Base-by-base conservation (phyloP, 92 coral and sea anemone genomes). In the Anthopleura xanthogrammica region DNA sequence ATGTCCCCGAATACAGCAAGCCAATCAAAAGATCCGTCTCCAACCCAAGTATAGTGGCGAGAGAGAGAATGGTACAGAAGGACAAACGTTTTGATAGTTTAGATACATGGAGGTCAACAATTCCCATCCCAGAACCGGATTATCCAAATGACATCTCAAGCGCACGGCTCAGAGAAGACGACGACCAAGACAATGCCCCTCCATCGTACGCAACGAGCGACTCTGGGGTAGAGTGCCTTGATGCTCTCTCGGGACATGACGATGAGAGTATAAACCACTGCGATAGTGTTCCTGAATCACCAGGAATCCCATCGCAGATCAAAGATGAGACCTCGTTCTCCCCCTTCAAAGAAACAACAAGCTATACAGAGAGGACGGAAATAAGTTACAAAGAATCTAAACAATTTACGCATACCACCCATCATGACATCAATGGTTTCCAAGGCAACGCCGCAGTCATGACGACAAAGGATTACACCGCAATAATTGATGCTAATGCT, bases 111-210 rank as follows among this genome's bases (percentile, higher is more conserved):
- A 84, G 57, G 41, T 10, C 48, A 43, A 41, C 83, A 1, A 40
- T 85, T 22, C 77, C 77, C 14, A 42, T 90, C 77, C 93, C 93
- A 39, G 91, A 87, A 77, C 91, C 93, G 3, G 93, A 90, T 60
- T 87, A 90, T 78, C 89, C 85, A 60, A 72, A 60, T 12, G 41
- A 52, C 14, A 17, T 72, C 24, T 1, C 60, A 17, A 22, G 29
- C 3, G 2, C 29, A 62, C 70, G 19, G 29, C 14, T 14, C 16
- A 52, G 14, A 8, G 60, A 56, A 41, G 50, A 79, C 50, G 74
- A 74, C 16, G 54, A 70, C 20, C 40, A 48, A 43, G 84, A 22
- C 16, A 23, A 68, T 17, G 62, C 56, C 13, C 84, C 66, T 54
- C 64, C 64, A 36, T 68, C 77, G 10, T 68, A 42, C 39, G 83